phyloP scores from a whole-genome alignment of 1,140 invertebrate species.

The Drepana arcuata region DNA sequence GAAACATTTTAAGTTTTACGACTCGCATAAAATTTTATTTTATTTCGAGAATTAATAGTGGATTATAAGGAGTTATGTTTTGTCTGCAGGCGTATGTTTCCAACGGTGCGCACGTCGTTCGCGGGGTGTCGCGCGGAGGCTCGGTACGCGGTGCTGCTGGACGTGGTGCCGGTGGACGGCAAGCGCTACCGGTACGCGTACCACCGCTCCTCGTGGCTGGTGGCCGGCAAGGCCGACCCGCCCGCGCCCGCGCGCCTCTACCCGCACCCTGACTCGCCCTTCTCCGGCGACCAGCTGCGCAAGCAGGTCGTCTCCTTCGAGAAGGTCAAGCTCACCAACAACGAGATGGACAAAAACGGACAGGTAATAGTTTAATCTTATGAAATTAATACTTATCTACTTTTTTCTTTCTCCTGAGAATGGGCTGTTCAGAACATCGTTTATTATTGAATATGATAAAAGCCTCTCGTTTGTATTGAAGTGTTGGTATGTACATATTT shows the following conservation, averaged over 20 bases:
- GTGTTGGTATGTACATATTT: too few species aligned
- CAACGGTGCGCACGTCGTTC: constrained; percentile 94
- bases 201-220: constrained; percentile 97
- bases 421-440: too few species aligned
- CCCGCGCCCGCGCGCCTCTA: constrained; percentile 94
- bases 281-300: constrained; percentile 93
- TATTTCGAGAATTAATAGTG: constrained; percentile 1
- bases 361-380: too few species aligned
- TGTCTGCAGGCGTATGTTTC: constrained; percentile 95
- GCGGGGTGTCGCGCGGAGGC: constrained; percentile 80
- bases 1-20: constrained; percentile 12
- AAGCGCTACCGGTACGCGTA: constrained; percentile 99
- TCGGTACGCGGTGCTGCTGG: constrained; percentile 93
- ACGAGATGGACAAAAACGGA: constrained; percentile 98
- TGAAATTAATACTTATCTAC: too few species aligned
- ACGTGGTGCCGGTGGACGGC: constrained; percentile 97
- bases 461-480: too few species aligned
- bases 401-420: too few species aligned
- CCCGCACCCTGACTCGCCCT: constrained; percentile 97
- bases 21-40: constrained; percentile 12
- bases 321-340: constrained; percentile 99
- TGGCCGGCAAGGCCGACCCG: constrained; percentile 98
- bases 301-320: constrained; percentile 99
- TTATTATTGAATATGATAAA: too few species aligned
- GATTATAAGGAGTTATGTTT: constrained; percentile 2